Evolutionary conservation across 2,113 vertebrate genomes (phyloP), one percentile per base, ranked within the genome.

Genomic region (Tenebrosternarchus preto): DNA sequence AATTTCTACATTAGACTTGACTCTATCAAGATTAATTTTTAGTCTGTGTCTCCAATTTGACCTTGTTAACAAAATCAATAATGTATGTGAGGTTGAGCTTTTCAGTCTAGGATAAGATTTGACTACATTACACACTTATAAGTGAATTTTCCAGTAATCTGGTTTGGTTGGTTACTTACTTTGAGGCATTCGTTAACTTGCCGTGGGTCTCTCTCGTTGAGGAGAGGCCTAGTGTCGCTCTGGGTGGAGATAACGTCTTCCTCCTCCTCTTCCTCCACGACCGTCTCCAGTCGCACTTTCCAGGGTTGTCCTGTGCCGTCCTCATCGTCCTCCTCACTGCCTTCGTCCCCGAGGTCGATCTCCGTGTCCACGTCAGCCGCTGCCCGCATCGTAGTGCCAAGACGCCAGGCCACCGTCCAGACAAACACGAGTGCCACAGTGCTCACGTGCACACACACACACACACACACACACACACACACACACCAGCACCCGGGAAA

Each of bases 121-220:
- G 43, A 15, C 9, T 50, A 46, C 5, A 46, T 46, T 46, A 46
- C 43, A 46, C 43, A 46, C 43, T 36, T 36, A 36, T 2, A 36
- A 46, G 43, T 9, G 43, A 9, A 46, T 6, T 12, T 9, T n/a
- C n/a, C 16, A 50, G 16, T 27, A 46, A 36, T 50, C 43, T 50
- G n/a, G 20, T 24, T 27, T 29, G 20, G 22, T 63, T 31, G 29
- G 15, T 15, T 19, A 7, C 78, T 78, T 92, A 94, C 92, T 92
- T 93, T 91, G 19, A 94, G 91, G 55, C 88, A 90, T 85, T 92
- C 90, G 76, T 94, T 93, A 75, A 93, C 88, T 75, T 91, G 89
- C 53, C 88, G 80, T 1, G 92, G 90, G 84, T 94, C 92, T 84
- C 93, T 85, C 75, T 79, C 83, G 25, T 89, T 88, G 76, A 93